phyloP scores from a whole-genome alignment of 2,113 vertebrate genomes.

The Chaenogobius annularis region DNA sequence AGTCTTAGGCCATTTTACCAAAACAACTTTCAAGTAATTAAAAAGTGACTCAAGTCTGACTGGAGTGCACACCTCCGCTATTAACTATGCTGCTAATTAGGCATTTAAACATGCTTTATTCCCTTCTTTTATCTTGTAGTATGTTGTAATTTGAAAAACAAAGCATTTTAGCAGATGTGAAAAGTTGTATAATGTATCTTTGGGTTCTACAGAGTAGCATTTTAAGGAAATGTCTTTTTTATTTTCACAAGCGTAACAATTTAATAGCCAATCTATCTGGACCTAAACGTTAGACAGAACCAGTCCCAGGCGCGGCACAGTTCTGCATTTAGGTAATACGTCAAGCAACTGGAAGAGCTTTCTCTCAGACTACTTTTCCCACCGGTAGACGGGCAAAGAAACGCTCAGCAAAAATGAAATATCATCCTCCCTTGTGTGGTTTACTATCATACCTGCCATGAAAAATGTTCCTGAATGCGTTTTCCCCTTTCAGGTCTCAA shows the following conservation, averaged over 20 bases:
- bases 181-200: not conserved
- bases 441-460: conserved; percentile 48
- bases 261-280: conserved; percentile 32
- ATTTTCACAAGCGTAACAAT: conserved; percentile 15
- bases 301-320: conserved; percentile 18
- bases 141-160: not conserved
- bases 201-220: not conserved
- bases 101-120: not conserved
- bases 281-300: conserved; percentile 17
- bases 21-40: too few species aligned
- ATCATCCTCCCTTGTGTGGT: conserved; percentile 57
- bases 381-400: conserved; percentile 53
- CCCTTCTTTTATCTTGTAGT: not conserved
- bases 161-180: not conserved
- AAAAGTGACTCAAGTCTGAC: too few species aligned
- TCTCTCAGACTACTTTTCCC: conserved; percentile 55
- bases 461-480: conserved; percentile 36
- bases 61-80: not conserved
- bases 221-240: conserved; percentile 13
- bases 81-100: not conserved
- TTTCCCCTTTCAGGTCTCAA: conserved; percentile 50
- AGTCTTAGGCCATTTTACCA: too few species aligned
- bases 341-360: conserved; percentile 48
- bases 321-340: conserved; percentile 36
- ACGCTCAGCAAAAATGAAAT: conserved; percentile 64